phyloP scores from a whole-genome alignment of 2,113 vertebrate species.

The Elaphurus davidianus region DNA sequence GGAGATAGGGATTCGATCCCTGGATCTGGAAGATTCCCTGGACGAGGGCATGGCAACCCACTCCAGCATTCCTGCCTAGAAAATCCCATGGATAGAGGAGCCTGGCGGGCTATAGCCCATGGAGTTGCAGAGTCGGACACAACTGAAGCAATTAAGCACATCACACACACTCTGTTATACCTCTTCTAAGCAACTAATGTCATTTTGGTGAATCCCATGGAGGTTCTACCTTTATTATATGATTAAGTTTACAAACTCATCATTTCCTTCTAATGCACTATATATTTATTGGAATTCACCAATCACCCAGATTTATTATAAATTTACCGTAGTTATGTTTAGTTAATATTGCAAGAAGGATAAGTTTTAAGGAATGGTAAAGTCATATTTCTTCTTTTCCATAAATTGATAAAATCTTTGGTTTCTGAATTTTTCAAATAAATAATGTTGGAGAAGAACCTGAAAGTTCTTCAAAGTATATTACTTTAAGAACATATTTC shows the following conservation, averaged over 20 bases:
- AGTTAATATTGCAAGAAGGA: background rate
- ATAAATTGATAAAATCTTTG: background rate
- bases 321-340: background rate
- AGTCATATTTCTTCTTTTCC: background rate
- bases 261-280: background rate
- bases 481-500: background rate
- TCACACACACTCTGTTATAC: background rate
- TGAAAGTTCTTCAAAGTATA: background rate
- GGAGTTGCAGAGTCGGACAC: background rate
- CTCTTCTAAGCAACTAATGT: background rate
- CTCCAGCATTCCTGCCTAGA: background rate
- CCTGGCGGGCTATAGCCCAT: background rate
- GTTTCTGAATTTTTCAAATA: background rate
- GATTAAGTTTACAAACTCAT: background rate
- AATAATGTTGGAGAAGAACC: background rate
- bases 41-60: background rate
- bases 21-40: background rate
- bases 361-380: background rate
- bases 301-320: background rate
- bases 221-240: background rate
- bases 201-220: background rate
- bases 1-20: background rate
- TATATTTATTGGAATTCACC: background rate
- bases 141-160: background rate
- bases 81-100: background rate